phyloP scores from a whole-genome alignment of 2,797 vertebrate species.

The Austrolebias charrua region DNA sequence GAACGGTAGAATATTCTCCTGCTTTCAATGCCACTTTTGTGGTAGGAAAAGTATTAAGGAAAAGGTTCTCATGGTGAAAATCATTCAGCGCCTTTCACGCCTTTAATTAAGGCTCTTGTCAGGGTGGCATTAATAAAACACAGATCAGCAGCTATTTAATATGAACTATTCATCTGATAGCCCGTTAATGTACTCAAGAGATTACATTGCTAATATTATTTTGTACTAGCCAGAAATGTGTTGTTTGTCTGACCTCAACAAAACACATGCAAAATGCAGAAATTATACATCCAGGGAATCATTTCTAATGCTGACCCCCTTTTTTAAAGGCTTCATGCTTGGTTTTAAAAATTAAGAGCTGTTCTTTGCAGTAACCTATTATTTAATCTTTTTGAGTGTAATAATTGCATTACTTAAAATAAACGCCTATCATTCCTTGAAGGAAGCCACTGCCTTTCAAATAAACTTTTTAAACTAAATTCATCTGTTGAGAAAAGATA shows the following conservation, averaged over 20 bases:
- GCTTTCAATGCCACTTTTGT: conserved; percentile 46
- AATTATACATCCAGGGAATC: conserved; percentile 45
- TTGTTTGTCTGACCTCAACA: conserved; percentile 33
- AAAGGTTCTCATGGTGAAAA: conserved; percentile 43
- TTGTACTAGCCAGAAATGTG: conserved; percentile 44
- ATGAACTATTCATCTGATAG: conserved; percentile 68
- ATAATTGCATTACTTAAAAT: too few species aligned
- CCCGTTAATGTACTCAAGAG: conserved; percentile 57
- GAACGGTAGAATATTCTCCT: conserved; percentile 35
- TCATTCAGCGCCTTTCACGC: conserved; percentile 53
- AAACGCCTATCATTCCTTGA: too few species aligned
- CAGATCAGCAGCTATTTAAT: conserved; percentile 65
- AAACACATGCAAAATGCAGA: conserved; percentile 36
- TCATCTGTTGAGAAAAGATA: too few species aligned
- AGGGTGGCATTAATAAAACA: conserved; percentile 58
- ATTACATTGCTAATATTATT: conserved; percentile 53
- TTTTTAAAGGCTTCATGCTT: conserved; percentile 24
- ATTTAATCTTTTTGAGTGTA: not conserved
- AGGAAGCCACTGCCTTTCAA: too few species aligned
- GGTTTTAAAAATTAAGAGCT: conserved; percentile 31
- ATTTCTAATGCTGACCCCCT: conserved; percentile 22
- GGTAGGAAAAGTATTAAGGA: conserved; percentile 50
- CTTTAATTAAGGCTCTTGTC: conserved; percentile 72
- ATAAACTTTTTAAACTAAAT: too few species aligned
- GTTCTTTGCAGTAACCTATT: conserved; percentile 13